Conservation (phyloP, 2,113 vertebrate species). For the Melanocharis versteri region DNA sequence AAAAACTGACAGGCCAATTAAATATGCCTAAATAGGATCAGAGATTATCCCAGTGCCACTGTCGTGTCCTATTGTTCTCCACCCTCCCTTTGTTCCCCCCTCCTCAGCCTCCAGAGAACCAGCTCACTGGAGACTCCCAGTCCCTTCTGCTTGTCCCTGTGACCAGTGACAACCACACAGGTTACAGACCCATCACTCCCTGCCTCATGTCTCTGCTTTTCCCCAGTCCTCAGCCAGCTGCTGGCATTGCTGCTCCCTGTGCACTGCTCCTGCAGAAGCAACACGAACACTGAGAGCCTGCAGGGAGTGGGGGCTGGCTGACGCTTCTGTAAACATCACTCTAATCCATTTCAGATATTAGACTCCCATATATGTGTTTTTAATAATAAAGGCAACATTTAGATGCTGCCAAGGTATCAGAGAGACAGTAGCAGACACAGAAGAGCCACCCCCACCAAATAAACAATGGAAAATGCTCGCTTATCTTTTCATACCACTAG, state of each 20-base stretch:
- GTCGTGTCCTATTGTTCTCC: neutral
- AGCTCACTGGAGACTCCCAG: neutral
- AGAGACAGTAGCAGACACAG: neutral
- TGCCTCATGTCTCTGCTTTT: neutral
- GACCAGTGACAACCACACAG: accelerated
- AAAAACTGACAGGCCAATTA: slow-evolving; percentile 51
- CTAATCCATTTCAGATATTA: slow-evolving; percentile 58
- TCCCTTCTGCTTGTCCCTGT: neutral
- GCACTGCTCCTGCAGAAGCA: neutral
- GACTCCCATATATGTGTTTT: slow-evolving; percentile 40
- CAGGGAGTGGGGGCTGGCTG: neutral
- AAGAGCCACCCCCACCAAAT: slow-evolving; percentile 29
- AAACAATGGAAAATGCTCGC: slow-evolving; percentile 58
- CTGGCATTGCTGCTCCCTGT: neutral
- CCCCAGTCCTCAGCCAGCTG: neutral
- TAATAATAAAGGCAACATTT: slow-evolving; percentile 54
- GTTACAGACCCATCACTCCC: neutral
- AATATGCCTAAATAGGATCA: neutral
- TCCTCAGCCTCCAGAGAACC: neutral
- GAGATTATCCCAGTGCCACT: slow-evolving; percentile 12
- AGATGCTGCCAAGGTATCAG: slow-evolving; percentile 43
- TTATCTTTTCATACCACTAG: slow-evolving; percentile 58
- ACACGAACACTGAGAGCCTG: neutral
- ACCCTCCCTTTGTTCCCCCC: neutral
- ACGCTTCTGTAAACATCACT: neutral